These are phyloP conservation scores for Chrysogorgia sp. DNA, from an alignment of 92 coral and sea anemone species.

Conservation along the genomic window DNA sequence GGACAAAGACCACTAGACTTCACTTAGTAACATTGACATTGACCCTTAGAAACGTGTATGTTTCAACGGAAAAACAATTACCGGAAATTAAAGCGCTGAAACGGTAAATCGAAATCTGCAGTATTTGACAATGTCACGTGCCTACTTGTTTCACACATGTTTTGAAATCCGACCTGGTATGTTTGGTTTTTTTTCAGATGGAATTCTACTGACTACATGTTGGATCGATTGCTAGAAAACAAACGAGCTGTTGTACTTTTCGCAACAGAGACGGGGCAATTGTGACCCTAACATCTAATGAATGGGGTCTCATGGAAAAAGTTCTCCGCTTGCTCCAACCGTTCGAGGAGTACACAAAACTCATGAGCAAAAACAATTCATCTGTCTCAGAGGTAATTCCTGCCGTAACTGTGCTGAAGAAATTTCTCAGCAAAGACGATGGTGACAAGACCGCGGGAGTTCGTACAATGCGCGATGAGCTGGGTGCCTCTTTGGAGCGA, in stretches of 20 bases:
- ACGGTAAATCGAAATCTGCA: no score
- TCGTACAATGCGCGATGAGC: constrained; percentile 32
- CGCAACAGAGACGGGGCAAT: constrained; percentile 11
- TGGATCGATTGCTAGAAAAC: constrained; percentile 24
- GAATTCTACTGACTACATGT: constrained; percentile 10
- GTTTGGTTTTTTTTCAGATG: neutral
- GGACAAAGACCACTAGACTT: no score
- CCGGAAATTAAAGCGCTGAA: no score
- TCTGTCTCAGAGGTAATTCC: constrained; percentile 1
- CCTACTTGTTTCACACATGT: no score
- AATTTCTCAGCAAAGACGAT: constrained; percentile 35
- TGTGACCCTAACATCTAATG: constrained; percentile 2
- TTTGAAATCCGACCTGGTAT: no score
- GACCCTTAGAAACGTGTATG: no score
- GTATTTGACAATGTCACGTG: no score
- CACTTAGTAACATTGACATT: no score
- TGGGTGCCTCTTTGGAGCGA: constrained; percentile 9
- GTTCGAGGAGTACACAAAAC: neutral
- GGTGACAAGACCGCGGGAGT: constrained; percentile 20
- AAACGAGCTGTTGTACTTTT: neutral
- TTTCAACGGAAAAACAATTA: no score
- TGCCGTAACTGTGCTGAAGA: constrained; percentile 26
- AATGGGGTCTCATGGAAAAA: constrained; percentile 29
- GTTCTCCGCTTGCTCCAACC: constrained; percentile 2
- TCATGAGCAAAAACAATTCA: neutral